These are phyloP conservation scores for Xestia rhomboidea DNA, from an alignment of 2,888 invertebrate genomes.

Conservation along the genomic window DNA sequence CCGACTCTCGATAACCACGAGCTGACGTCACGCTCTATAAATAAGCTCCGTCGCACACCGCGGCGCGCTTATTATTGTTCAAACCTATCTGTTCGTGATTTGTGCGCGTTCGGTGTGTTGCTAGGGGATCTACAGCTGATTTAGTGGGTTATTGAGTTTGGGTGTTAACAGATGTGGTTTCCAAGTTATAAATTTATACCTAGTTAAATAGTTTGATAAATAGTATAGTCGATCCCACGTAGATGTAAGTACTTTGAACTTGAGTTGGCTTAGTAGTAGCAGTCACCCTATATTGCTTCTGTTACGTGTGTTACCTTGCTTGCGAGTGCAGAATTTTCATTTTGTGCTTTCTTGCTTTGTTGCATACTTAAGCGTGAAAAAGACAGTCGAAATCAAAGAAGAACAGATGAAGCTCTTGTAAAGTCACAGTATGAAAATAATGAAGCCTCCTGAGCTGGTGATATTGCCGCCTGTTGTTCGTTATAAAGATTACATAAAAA, in stretches of 20 bases:
- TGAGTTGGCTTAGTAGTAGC: neutral
- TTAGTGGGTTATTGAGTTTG: neutral
- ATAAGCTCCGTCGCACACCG: constrained; percentile 53
- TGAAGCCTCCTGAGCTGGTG: neutral
- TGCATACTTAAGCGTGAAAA: neutral
- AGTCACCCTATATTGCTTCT: no score
- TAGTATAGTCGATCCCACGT: neutral
- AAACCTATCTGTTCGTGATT: constrained; percentile 51
- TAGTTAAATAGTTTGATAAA: neutral
- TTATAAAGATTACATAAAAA: no score
- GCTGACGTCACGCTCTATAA: constrained; percentile 55
- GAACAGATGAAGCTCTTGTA: neutral
- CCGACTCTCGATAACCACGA: constrained; percentile 9
- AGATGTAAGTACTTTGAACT: neutral
- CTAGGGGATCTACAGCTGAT: constrained; percentile 48
- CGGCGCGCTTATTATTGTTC: constrained; percentile 58
- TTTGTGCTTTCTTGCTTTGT: neutral
- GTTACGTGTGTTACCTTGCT: no score
- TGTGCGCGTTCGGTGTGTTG: constrained; percentile 43
- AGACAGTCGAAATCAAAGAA: neutral
- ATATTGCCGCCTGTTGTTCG: neutral
- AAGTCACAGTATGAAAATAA: neutral
- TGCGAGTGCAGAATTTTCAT: neutral
- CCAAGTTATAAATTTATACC: neutral
- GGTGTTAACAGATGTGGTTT: constrained; percentile 24